Evolutionary conservation across 2,113 vertebrate genomes (phyloP).

Genomic region (Peromyscus leucopus): DNA sequence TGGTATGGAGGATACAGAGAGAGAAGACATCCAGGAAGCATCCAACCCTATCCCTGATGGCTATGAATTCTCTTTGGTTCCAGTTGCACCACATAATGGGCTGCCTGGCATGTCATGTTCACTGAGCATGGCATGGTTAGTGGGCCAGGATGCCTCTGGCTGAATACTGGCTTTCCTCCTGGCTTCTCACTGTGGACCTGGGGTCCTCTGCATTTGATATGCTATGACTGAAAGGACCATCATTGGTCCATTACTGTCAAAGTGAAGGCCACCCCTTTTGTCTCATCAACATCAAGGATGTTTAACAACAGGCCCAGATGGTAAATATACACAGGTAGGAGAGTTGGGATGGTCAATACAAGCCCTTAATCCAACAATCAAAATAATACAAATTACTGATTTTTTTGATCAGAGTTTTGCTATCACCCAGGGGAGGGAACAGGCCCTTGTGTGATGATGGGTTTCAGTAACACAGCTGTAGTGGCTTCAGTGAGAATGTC

Average conservation of each 20-base stretch:
- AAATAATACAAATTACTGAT: neutral
- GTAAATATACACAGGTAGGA: neutral
- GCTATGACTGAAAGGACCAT: too few relatives aligned
- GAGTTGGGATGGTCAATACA: neutral
- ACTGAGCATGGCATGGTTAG: neutral
- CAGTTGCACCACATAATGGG: rapidly evolving
- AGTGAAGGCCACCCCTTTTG: too few relatives aligned
- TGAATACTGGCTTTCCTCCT: neutral
- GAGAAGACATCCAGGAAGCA: neutral
- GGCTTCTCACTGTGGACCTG: too few relatives aligned
- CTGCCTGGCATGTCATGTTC: neutral
- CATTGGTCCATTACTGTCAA: neutral
- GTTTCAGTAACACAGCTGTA: neutral
- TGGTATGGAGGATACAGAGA: neutral
- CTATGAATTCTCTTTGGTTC: neutral
- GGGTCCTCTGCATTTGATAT: too few relatives aligned
- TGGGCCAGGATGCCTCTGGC: rapidly evolving
- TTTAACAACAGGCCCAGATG: neutral
- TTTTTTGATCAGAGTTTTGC: neutral
- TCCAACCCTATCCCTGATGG: neutral
- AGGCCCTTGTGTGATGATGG: too few relatives aligned
- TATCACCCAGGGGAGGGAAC: rapidly evolving
- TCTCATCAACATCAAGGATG: neutral
- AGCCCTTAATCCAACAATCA: neutral
- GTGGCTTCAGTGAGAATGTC: neutral